A percentile compares a stretch with the other conserved stretches of the same genome.
These are phyloP conservation scores for Tor tambroides DNA, from an alignment of 2,113 vertebrate genomes.

Conservation along the genomic window DNA sequence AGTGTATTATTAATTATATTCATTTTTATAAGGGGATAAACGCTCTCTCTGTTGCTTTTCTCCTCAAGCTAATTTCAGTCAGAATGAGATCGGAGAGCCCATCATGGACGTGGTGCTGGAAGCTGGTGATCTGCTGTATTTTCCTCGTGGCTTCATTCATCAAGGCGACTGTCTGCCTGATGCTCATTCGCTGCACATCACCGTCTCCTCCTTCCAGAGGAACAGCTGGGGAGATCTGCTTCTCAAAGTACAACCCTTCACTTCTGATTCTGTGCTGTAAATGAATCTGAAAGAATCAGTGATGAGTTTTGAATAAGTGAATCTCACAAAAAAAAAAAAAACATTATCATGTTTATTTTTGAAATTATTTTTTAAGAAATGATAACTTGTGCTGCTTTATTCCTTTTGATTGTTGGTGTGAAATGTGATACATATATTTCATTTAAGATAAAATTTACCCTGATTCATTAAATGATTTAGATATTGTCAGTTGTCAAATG, in stretches of 20 bases:
- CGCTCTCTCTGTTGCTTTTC: neutral
- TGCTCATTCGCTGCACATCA: conserved; percentile 90
- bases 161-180: conserved; percentile 88
- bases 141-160: conserved; percentile 94
- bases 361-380: too few relatives aligned
- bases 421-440: too few relatives aligned
- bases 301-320: too few relatives aligned
- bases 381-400: too few relatives aligned
- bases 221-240: conserved; percentile 94
- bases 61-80: conserved; percentile 81
- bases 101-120: conserved; percentile 89
- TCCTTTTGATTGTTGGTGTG: too few relatives aligned
- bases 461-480: too few relatives aligned
- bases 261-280: neutral
- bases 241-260: conserved; percentile 74
- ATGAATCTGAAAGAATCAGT: neutral
- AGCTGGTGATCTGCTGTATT: conserved; percentile 92
- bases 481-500: too few relatives aligned
- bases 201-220: conserved; percentile 92
- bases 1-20: neutral
- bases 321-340: neutral
- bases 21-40: neutral
- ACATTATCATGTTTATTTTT: too few relatives aligned
- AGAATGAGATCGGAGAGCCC: conserved; percentile 84
- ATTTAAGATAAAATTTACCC: too few relatives aligned